Percentiles rank a stretch among this genome's conserved stretches.
Conservation (phyloP, 2,888 invertebrate species). For the Stegana nigrithorax region DNA sequence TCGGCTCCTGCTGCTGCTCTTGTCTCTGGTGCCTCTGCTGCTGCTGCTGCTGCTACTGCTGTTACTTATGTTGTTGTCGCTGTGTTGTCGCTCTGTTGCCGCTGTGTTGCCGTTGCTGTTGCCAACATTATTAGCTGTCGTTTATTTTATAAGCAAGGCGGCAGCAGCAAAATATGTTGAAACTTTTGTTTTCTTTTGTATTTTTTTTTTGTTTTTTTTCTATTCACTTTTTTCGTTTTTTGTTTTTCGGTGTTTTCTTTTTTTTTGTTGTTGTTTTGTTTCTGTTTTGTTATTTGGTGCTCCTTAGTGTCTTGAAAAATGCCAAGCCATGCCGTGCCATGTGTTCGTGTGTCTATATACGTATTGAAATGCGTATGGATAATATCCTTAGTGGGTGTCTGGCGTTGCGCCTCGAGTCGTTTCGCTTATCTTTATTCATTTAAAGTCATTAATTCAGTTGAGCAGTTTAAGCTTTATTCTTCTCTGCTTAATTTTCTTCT, state of each 20-base stretch:
- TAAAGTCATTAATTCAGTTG: constrained; percentile 54
- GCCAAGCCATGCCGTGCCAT: background rate
- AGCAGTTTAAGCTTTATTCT: too few species aligned
- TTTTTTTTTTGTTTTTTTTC: background rate
- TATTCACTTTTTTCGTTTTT: background rate
- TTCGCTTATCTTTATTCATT: constrained; percentile 53
- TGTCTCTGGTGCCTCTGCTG: constrained; percentile 19
- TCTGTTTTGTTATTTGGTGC: background rate
- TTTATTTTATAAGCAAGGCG: constrained; percentile 51
- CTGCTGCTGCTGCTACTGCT: constrained; percentile 15
- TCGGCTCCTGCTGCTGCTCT: background rate
- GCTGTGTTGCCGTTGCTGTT: constrained; percentile 43
- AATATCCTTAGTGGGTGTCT: background rate
- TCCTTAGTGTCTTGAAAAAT: constrained; percentile 2
- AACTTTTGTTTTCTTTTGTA: background rate
- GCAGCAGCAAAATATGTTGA: background rate
- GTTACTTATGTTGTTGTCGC: constrained; percentile 33
- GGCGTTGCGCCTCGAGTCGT: background rate
- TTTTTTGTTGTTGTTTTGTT: background rate
- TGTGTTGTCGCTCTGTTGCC: constrained; percentile 35
- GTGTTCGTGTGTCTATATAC: background rate
- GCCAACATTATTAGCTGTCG: constrained; percentile 62
- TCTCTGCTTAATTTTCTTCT: background rate
- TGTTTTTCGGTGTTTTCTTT: background rate
- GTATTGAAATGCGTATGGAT: background rate